Evolutionary conservation across 2,797 vertebrate species (phyloP).

Genomic region (Epinephelus malabaricus): DNA sequence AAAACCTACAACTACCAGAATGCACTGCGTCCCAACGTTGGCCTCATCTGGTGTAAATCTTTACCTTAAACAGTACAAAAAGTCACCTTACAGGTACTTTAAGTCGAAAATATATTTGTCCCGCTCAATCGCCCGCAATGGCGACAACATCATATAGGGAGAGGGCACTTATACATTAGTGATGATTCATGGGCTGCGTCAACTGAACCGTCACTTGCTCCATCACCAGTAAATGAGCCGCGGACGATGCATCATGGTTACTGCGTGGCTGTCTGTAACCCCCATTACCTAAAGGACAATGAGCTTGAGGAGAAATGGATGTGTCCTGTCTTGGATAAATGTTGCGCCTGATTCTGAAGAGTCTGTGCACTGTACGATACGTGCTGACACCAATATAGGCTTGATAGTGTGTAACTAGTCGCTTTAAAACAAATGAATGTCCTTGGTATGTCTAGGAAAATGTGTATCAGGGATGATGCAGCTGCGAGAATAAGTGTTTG

Average conservation of each 20-base stretch:
- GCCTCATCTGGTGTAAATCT: conserved; percentile 3
- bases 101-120: conserved; percentile 36
- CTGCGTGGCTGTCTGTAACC: conserved; percentile 57
- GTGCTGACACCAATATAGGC: background rate
- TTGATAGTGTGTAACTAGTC: conserved; percentile 2
- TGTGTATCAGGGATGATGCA: background rate
- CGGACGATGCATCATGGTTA: conserved; percentile 65
- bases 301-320: conserved; percentile 46
- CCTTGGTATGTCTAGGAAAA: background rate
- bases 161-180: conserved; percentile 46
- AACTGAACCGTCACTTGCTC: conserved; percentile 69
- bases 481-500: background rate
- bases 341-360: conserved; percentile 33
- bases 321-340: conserved; percentile 56
- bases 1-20: no score
- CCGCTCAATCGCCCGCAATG: conserved; percentile 21
- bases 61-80: conserved; percentile 7
- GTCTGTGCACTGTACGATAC: conserved; percentile 3
- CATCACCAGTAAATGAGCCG: conserved; percentile 63
- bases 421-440: conserved; percentile 21
- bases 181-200: conserved; percentile 66
- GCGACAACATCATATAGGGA: conserved; percentile 45
- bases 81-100: conserved; percentile 15
- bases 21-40: background rate
- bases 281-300: conserved; percentile 77